phyloP scores from a whole-genome alignment of 2,113 vertebrate genomes.

The Barnardius zonarius region DNA sequence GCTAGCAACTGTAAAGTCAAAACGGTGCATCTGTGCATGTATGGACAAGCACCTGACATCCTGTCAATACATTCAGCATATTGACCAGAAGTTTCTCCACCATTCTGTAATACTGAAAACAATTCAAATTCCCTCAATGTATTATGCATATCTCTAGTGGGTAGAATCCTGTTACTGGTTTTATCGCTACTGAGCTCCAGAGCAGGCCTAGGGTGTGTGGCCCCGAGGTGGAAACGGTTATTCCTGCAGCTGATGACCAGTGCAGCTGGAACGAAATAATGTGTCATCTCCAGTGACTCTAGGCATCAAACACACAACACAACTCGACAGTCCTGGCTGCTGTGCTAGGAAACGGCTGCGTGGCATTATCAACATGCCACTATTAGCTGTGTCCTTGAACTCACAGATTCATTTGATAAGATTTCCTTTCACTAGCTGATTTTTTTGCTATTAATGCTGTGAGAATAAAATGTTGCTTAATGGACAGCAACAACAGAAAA shows the following conservation, averaged over 20 bases:
- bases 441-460: conserved; percentile 39
- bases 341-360: neutral
- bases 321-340: neutral
- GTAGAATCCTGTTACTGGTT: neutral
- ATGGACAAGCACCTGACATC: neutral
- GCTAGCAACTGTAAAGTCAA: neutral
- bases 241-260: neutral
- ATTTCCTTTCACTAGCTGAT: neutral
- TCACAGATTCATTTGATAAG: neutral
- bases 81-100: neutral
- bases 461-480: conserved; percentile 36
- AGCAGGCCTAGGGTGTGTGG: neutral
- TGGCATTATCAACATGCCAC: neutral
- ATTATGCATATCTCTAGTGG: neutral
- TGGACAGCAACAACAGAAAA: neutral
- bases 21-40: neutral
- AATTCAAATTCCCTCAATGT: neutral
- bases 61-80: neutral
- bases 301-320: neutral
- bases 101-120: neutral
- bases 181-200: neutral
- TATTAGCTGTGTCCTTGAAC: neutral
- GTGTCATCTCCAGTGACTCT: neutral
- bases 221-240: neutral
- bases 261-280: neutral